Evolutionary conservation across 2,113 vertebrate species (phyloP).

Genomic region (Eclectus roratus): DNA sequence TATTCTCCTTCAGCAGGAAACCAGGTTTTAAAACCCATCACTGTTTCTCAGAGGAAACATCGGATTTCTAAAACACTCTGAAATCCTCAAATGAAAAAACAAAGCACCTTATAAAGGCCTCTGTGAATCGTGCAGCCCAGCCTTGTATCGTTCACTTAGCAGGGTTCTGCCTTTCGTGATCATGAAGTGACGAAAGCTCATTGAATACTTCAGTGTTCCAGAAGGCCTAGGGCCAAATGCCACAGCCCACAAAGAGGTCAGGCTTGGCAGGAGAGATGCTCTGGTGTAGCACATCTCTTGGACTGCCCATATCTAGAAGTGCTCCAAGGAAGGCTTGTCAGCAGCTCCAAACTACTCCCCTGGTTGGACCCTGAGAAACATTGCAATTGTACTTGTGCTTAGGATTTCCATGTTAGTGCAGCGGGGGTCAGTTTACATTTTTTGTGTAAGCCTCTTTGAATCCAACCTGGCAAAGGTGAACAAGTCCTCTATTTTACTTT

Average conservation of each 20-base stretch:
- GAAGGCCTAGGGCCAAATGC: background rate
- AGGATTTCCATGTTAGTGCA: background rate
- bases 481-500: background rate
- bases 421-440: rapidly evolving
- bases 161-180: background rate
- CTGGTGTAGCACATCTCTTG: background rate
- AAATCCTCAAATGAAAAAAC: background rate
- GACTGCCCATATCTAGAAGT: background rate
- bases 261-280: background rate
- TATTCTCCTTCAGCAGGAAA: background rate
- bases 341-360: background rate
- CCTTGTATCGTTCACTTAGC: background rate
- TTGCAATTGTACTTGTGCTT: background rate
- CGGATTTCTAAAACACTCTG: background rate
- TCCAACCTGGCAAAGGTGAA: background rate
- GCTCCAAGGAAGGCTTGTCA: background rate
- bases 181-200: background rate
- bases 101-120: background rate
- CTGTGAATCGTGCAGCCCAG: background rate
- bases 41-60: background rate
- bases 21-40: background rate
- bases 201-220: background rate
- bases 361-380: background rate
- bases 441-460: background rate
- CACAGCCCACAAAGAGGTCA: constrained; percentile 2